Evolutionary conservation across 2,113 vertebrate species (phyloP).

Genomic region (Lepisosteus oculatus): DNA sequence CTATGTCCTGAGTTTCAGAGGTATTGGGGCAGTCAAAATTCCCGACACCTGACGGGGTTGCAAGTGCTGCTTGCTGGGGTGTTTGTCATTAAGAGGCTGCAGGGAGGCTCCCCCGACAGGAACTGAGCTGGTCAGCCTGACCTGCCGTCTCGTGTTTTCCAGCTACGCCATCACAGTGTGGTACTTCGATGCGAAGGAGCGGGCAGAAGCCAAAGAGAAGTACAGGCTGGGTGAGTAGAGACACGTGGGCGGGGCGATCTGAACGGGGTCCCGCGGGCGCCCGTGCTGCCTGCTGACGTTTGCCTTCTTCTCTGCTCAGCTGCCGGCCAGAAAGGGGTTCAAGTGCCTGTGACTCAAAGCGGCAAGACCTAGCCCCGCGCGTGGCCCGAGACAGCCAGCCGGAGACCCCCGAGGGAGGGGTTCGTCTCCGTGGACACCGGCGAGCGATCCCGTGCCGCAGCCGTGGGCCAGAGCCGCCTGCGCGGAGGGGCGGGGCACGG

Average conservation of each 20-base stretch:
- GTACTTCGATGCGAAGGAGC: constrained; percentile 92
- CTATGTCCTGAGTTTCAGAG: no score
- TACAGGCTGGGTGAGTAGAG: constrained; percentile 71
- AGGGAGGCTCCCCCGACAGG: no score
- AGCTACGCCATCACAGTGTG: constrained; percentile 93
- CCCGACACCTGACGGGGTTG: no score
- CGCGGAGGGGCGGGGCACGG: background rate
- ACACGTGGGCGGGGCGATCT: no score
- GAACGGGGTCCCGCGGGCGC: no score
- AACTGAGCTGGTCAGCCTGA: background rate
- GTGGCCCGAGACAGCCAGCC: constrained; percentile 16
- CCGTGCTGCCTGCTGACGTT: constrained; percentile 6
- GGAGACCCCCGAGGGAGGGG: constrained; percentile 34
- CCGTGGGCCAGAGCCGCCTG: no score
- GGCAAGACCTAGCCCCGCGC: constrained; percentile 58
- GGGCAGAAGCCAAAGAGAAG: constrained; percentile 83
- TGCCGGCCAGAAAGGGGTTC: constrained; percentile 73
- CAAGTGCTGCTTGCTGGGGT: no score
- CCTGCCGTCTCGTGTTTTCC: constrained; percentile 24
- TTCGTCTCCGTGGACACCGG: constrained; percentile 46
- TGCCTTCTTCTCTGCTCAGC: constrained; percentile 48
- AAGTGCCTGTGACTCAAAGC: constrained; percentile 72
- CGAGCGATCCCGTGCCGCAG: constrained; percentile 9
- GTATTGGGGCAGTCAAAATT: no score
- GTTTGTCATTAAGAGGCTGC: no score